These are phyloP conservation scores for Agonum fuliginosum DNA, from an alignment of 2,888 invertebrate genomes.

Conservation along the genomic window DNA sequence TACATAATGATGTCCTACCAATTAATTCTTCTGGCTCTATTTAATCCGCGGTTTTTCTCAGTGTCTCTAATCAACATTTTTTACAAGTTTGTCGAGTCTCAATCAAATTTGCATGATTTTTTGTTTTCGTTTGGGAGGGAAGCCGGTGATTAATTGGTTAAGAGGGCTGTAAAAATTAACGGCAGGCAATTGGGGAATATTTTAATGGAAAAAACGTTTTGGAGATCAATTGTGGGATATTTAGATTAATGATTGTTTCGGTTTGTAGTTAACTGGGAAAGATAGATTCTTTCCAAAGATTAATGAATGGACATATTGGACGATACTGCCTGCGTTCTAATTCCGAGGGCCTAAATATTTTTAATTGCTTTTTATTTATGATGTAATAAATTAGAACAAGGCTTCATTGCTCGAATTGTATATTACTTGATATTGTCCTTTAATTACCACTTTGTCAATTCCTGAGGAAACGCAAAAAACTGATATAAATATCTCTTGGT, in stretches of 20 bases:
- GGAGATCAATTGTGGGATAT: conserved; percentile 40
- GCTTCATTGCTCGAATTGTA: no score
- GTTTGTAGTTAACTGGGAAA: conserved; percentile 18
- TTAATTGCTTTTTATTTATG: no score
- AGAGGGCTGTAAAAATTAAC: conserved; percentile 37
- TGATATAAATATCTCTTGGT: no score
- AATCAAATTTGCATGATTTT: conserved; percentile 45
- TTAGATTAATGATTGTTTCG: conserved; percentile 35
- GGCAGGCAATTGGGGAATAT: conserved; percentile 38
- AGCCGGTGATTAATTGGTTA: conserved; percentile 22
- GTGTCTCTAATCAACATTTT: conserved; percentile 24
- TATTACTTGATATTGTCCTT: no score
- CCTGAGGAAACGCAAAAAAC: no score
- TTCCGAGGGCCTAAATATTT: no score
- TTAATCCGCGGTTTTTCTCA: neutral
- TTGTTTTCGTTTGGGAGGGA: conserved; percentile 2
- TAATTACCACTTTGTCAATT: no score
- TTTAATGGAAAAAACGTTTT: conserved; percentile 32
- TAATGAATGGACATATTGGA: neutral
- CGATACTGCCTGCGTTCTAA: neutral
- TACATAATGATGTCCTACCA: conserved; percentile 29
- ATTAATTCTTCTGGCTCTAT: conserved; percentile 13
- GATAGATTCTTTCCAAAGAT: conserved; percentile 34
- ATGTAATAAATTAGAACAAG: no score
- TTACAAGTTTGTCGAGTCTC: neutral